These are phyloP conservation scores for Micronycteris hirsuta DNA, from an alignment of 2,113 vertebrate species.

Conservation along the genomic window DNA sequence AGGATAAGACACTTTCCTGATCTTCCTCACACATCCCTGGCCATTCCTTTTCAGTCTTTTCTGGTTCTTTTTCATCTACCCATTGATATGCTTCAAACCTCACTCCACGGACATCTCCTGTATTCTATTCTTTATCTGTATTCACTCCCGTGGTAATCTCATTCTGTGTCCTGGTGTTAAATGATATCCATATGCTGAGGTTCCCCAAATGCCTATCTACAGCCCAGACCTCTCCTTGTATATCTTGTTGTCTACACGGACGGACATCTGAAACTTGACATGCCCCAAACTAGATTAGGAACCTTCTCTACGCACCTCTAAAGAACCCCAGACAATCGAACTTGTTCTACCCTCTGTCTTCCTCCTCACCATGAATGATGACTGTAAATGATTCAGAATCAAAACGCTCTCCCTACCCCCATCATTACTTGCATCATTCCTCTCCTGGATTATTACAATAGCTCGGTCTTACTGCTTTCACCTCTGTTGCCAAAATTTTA, in stretches of 20 bases:
- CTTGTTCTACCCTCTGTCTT: neutral
- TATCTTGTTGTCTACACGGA: neutral
- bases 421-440: neutral
- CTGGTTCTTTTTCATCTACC: neutral
- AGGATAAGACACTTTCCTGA: neutral
- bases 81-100: neutral
- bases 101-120: neutral
- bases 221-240: neutral
- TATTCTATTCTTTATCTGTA: neutral
- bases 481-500: neutral
- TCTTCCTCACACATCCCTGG: neutral
- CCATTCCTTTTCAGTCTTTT: neutral
- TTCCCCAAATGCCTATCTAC: neutral
- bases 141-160: neutral
- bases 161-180: neutral
- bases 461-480: neutral
- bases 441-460: neutral
- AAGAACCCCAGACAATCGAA: neutral
- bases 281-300: neutral
- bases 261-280: neutral
- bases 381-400: neutral
- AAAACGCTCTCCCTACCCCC: neutral
- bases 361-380: neutral
- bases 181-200: neutral
- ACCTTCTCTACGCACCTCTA: neutral